Percentiles rank a stretch among this genome's conserved stretches.
These are phyloP conservation scores for Cyclura pinguis DNA, from an alignment of 2,797 vertebrate genomes.

Conservation along the genomic window DNA sequence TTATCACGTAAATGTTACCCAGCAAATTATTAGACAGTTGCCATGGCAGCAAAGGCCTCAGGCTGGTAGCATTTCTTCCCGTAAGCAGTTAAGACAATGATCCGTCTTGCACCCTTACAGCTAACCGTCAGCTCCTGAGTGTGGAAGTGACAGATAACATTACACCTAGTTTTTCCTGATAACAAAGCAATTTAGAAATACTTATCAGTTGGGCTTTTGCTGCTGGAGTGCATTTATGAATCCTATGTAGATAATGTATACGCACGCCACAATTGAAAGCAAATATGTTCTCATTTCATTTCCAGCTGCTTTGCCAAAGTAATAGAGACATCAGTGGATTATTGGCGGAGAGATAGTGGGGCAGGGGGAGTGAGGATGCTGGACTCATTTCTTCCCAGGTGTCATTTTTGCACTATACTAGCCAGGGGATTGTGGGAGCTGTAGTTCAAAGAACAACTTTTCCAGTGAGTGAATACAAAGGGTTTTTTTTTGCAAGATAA, in stretches of 20 bases:
- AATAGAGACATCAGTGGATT: constrained; percentile 37
- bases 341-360: constrained; percentile 28
- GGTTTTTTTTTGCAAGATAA: no score
- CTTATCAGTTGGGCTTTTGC: constrained; percentile 60
- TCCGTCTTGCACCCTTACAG: constrained; percentile 54
- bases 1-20: constrained; percentile 75
- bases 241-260: constrained; percentile 61
- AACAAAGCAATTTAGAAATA: constrained; percentile 71
- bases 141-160: constrained; percentile 71
- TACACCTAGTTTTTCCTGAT: constrained; percentile 66
- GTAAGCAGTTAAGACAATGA: constrained; percentile 71
- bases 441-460: no score
- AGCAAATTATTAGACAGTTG: constrained; percentile 73
- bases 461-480: no score
- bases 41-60: constrained; percentile 65
- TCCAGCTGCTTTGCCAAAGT: constrained; percentile 52
- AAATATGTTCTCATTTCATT: constrained; percentile 66
- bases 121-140: constrained; percentile 57
- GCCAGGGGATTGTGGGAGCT: no score
- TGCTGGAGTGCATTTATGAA: constrained; percentile 42
- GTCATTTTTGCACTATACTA: constrained; percentile 21
- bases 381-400: constrained; percentile 31
- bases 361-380: constrained; percentile 13
- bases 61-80: constrained; percentile 62
- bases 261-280: constrained; percentile 48